Evolutionary conservation across 1,140 invertebrate species (phyloP).

Genomic region (Drosophila dunni): DNA sequence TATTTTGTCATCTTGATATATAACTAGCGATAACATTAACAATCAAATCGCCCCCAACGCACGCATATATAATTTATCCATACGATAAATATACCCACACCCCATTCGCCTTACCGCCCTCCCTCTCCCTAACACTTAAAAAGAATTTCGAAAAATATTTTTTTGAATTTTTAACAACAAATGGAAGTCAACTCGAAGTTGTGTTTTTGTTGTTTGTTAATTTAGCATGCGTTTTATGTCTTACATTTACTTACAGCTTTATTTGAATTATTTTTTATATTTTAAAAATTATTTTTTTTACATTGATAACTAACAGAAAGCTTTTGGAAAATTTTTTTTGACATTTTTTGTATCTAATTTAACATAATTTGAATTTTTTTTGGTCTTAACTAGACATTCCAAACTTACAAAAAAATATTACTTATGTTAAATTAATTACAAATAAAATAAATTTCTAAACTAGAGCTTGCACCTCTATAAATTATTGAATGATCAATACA

Average conservation of each 20-base stretch:
- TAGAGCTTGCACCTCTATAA: too few species aligned
- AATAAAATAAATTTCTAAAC: too few species aligned
- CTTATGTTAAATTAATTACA: too few species aligned
- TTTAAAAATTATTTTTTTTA: too few species aligned
- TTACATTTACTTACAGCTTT: background rate
- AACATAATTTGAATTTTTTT: too few species aligned
- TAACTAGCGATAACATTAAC: slow-evolving; percentile 51
- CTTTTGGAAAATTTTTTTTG: too few species aligned
- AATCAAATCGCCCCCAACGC: slow-evolving; percentile 31
- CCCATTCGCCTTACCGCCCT: background rate
- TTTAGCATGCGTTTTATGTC: slow-evolving; percentile 13
- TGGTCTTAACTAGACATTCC: too few species aligned
- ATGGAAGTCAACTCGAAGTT: background rate
- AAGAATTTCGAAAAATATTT: background rate
- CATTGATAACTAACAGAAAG: too few species aligned
- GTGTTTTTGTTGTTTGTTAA: background rate
- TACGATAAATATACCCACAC: background rate
- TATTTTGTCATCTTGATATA: slow-evolving; percentile 54
- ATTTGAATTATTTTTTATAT: background rate
- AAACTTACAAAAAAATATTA: too few species aligned
- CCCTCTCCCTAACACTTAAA: background rate
- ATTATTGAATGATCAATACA: too few species aligned
- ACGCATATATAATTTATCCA: slow-evolving; percentile 32
- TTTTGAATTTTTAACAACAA: slow-evolving; percentile 3
- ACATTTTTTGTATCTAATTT: background rate